phyloP scores from a whole-genome alignment of 2,113 vertebrate genomes.

The Gobio gobio region DNA sequence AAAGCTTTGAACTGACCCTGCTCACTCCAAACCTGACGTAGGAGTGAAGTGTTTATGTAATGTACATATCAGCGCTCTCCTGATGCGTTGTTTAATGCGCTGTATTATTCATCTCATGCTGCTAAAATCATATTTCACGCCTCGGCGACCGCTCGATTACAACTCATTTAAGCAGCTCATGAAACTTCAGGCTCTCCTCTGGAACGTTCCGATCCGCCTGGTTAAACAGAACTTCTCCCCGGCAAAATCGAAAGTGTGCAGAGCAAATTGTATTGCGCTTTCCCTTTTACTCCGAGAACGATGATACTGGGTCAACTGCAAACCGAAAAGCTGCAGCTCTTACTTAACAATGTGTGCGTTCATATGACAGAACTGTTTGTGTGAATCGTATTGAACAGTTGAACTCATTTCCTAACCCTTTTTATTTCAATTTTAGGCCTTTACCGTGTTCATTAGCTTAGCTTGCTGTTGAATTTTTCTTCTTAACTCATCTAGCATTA shows the following conservation, averaged over 20 bases:
- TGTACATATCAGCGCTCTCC: slow-evolving; percentile 41
- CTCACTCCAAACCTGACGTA: slow-evolving; percentile 45
- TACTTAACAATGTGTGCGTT: not conserved
- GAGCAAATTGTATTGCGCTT: slow-evolving; percentile 33
- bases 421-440: not conserved
- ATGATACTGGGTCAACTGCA: not conserved
- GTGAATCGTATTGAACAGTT: not conserved
- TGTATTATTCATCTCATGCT: slow-evolving; percentile 61
- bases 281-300: not conserved
- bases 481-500: not conserved
- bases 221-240: slow-evolving; percentile 30
- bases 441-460: not conserved
- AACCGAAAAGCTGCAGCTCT: not conserved
- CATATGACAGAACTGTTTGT: not conserved
- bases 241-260: slow-evolving; percentile 12
- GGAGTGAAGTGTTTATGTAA: slow-evolving; percentile 61
- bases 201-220: slow-evolving; percentile 22
- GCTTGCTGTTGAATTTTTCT: not conserved
- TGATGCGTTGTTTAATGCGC: slow-evolving; percentile 53
- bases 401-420: not conserved
- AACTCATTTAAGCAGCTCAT: slow-evolving; percentile 52
- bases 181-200: slow-evolving; percentile 34
- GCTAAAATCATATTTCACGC: slow-evolving; percentile 61
- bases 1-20: slow-evolving; percentile 20
- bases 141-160: slow-evolving; percentile 55